Evolutionary conservation across 2,113 vertebrate species (phyloP).

Genomic region (Pomatostomus ruficeps): DNA sequence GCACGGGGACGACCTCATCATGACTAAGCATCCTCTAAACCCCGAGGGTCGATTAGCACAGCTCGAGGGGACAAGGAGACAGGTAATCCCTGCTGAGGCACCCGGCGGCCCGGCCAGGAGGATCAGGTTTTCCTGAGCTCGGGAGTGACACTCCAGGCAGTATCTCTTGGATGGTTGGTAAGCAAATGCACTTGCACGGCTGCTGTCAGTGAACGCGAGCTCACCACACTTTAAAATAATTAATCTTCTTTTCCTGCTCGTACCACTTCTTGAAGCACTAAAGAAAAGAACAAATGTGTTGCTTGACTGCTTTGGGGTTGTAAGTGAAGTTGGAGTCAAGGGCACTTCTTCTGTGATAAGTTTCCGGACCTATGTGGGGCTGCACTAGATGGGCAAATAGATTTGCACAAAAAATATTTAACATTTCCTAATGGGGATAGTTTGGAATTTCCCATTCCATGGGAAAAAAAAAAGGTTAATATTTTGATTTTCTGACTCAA

Average conservation of each 20-base stretch:
- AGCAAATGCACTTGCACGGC: neutral
- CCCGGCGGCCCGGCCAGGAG: neutral
- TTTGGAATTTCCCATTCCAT: neutral
- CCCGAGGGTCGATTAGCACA: neutral
- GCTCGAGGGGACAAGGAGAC: neutral
- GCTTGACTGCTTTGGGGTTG: neutral
- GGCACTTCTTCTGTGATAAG: neutral
- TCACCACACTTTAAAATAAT: neutral
- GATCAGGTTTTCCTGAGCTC: neutral
- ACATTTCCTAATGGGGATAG: neutral
- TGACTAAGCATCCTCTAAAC: neutral
- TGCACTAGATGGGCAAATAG: neutral
- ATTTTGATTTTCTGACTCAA: neutral
- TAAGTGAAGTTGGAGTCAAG: neutral
- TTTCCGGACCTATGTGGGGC: neutral
- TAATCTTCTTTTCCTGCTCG: neutral
- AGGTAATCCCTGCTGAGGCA: neutral
- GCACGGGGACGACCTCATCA: neutral
- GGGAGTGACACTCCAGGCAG: neutral
- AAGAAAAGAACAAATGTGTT: neutral
- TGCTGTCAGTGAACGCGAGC: accelerated
- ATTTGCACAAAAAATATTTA: neutral
- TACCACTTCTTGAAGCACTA: neutral
- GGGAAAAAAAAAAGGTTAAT: neutral
- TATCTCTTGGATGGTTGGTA: neutral